phyloP scores from a whole-genome alignment of 2,113 vertebrate genomes.

The Drymodes brunneopygia region DNA sequence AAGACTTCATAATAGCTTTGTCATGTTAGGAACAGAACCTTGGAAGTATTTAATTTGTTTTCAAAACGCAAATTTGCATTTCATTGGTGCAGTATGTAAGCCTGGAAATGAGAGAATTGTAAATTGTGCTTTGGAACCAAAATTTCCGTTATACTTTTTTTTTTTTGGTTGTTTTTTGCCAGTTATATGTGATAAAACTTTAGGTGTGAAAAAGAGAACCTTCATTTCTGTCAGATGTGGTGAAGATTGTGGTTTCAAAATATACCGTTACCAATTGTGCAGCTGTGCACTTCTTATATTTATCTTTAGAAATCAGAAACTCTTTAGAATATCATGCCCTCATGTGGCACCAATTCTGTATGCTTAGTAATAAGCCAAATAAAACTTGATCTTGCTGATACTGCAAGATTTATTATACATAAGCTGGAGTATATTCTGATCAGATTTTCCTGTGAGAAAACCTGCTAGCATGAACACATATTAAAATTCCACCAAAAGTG shows the following conservation, averaged over 20 bases:
- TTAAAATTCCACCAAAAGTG: not conserved
- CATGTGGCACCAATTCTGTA: not conserved
- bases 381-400: not conserved
- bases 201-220: not conserved
- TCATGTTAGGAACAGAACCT: not conserved
- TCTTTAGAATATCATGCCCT: not conserved
- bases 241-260: not conserved
- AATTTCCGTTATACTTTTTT: not conserved
- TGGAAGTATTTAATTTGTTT: not conserved
- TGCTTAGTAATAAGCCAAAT: not conserved
- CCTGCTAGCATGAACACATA: not conserved
- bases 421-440: not conserved
- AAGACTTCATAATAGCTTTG: not conserved
- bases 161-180: too few relatives aligned
- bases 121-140: not conserved
- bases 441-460: not conserved
- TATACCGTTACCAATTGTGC: not conserved
- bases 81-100: not conserved
- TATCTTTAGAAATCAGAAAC: not conserved
- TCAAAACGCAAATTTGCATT: not conserved
- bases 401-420: not conserved
- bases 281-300: not conserved
- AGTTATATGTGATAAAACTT: not conserved
- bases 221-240: not conserved
- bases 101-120: not conserved